phyloP scores from a whole-genome alignment of 2,888 invertebrate species.

The Trichopoda pennipes region DNA sequence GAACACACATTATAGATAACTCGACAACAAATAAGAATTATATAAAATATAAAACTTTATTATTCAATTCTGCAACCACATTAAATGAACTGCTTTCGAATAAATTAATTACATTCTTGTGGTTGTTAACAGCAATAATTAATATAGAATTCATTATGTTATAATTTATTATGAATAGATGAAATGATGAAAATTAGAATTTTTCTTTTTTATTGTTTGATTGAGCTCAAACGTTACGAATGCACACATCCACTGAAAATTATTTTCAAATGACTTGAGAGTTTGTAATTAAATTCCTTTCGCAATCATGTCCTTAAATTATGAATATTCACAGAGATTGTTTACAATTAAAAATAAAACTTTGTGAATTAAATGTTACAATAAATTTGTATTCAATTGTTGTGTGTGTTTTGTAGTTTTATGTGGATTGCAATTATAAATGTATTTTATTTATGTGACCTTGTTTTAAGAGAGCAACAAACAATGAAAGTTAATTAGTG shows the following conservation, averaged over 20 bases:
- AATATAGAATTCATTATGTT: not conserved
- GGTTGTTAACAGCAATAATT: not conserved
- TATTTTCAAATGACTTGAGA: constrained; percentile 4
- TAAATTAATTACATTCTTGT: not conserved
- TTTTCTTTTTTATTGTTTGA: constrained; percentile 10
- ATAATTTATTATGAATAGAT: not conserved
- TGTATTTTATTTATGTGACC: too few species aligned
- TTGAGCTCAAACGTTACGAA: not conserved
- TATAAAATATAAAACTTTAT: not conserved
- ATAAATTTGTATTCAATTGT: not conserved
- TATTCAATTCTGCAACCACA: not conserved
- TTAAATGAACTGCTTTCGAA: not conserved
- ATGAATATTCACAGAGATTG: not conserved
- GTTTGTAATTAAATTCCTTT: not conserved
- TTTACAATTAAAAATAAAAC: not conserved
- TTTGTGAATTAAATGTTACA: not conserved
- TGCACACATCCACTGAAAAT: constrained; percentile 8
- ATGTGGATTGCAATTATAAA: too few species aligned
- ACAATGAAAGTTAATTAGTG: too few species aligned
- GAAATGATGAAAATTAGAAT: not conserved
- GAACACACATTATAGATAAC: not conserved
- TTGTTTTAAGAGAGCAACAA: too few species aligned
- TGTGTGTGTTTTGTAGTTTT: not conserved
- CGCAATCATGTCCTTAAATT: not conserved
- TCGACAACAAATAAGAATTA: not conserved